These are phyloP conservation scores for Chrysomallon squamiferum DNA, from an alignment of 1,140 invertebrate genomes.

Conservation along the genomic window DNA sequence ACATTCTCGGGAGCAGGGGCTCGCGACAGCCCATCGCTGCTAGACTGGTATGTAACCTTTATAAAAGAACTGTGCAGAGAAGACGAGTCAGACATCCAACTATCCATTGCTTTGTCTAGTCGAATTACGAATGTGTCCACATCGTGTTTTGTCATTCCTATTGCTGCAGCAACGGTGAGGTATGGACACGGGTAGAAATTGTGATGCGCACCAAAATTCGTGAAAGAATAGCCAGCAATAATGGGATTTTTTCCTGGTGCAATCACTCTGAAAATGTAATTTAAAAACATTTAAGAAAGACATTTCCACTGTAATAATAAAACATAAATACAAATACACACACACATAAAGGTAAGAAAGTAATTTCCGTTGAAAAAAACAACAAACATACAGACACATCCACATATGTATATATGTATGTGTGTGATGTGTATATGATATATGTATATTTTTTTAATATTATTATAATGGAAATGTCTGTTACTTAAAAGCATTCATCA, in stretches of 20 bases:
- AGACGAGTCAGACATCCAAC: no score
- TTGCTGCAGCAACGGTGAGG: constrained; percentile 75
- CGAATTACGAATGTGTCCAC: constrained; percentile 73
- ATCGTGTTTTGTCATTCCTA: constrained; percentile 75
- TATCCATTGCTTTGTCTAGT: constrained; percentile 70
- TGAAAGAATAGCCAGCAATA: constrained; percentile 52
- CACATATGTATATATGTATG: no score
- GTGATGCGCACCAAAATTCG: constrained; percentile 76
- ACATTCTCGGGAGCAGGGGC: no score
- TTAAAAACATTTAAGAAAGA: background rate
- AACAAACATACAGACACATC: no score
- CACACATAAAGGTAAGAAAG: no score
- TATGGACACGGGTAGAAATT: constrained; percentile 72
- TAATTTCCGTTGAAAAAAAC: no score
- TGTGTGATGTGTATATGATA: no score
- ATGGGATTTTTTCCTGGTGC: constrained; percentile 28
- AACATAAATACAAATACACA: no score
- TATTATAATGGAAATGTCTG: background rate
- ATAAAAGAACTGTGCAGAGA: no score
- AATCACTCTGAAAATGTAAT: constrained; percentile 55
- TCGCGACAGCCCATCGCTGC: no score
- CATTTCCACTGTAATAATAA: background rate
- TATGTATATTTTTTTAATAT: no score
- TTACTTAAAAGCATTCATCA: background rate
- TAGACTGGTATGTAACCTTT: no score